phyloP scores from a whole-genome alignment of 1,140 invertebrate genomes.

The Colletes gigas region DNA sequence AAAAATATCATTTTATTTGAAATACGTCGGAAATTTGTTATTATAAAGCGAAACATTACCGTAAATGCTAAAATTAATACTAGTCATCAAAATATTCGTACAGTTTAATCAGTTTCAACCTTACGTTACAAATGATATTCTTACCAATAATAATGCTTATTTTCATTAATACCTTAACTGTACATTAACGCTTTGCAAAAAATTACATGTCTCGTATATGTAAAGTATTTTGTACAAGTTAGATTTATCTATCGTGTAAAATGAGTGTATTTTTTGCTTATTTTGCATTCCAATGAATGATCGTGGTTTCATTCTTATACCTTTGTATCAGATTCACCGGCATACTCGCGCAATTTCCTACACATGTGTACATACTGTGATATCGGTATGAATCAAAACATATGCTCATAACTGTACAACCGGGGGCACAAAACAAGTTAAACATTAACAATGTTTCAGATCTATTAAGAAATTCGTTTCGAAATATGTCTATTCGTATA shows the following conservation, averaged over 20 bases:
- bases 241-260: conserved; percentile 45
- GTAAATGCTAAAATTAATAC: conserved; percentile 54
- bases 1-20: conserved; percentile 58
- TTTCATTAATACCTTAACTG: conserved; percentile 40
- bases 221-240: conserved; percentile 57
- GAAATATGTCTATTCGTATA: conserved; percentile 15
- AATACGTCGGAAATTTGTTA: conserved; percentile 33
- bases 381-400: background rate
- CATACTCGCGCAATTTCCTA: background rate
- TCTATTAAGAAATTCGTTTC: conserved; percentile 25
- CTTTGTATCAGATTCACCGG: background rate
- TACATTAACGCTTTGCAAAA: conserved; percentile 55
- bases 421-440: conserved; percentile 8
- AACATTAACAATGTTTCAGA: conserved; percentile 25
- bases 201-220: conserved; percentile 30
- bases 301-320: background rate
- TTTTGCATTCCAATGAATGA: background rate
- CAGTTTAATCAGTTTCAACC: conserved; percentile 47
- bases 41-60: conserved; percentile 45
- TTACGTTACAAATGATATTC: conserved; percentile 45
- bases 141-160: conserved; percentile 43
- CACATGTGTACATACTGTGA: background rate
- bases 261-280: conserved; percentile 18
- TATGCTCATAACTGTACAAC: background rate
- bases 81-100: conserved; percentile 45